Conservation (phyloP, 2,888 invertebrate genomes). For the Germaria angustata region DNA sequence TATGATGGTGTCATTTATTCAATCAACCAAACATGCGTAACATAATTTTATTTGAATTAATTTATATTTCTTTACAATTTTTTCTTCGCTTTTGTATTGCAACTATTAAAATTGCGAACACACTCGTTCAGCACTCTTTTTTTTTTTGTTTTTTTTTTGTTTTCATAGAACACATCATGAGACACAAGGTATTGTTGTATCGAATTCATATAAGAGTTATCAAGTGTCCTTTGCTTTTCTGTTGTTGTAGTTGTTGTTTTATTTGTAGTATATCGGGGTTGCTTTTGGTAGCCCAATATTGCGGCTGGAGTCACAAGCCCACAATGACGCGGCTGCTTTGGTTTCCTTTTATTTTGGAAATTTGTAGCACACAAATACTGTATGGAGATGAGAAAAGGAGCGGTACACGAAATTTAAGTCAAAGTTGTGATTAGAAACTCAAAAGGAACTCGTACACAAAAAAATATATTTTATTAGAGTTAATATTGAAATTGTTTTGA, state of each 20-base stretch:
- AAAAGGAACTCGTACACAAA: no score
- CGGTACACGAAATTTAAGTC: conserved; percentile 19
- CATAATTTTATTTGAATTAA: conserved; percentile 66
- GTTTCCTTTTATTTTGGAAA: conserved; percentile 61
- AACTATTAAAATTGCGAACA: conserved; percentile 53
- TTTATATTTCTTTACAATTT: conserved; percentile 50
- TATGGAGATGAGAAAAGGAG: neutral
- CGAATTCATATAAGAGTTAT: conserved; percentile 58
- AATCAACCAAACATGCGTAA: conserved; percentile 65
- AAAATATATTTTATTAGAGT: neutral
- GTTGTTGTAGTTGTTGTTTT: conserved; percentile 6
- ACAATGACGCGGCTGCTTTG: conserved; percentile 71
- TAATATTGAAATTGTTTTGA: neutral
- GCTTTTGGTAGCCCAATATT: conserved; percentile 77
- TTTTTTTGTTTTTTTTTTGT: neutral
- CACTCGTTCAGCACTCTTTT: conserved; percentile 29
- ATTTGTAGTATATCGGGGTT: conserved; percentile 71
- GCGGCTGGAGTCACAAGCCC: conserved; percentile 76
- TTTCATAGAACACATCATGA: conserved; percentile 36
- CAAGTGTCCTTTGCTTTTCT: conserved; percentile 64
- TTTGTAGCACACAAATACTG: conserved; percentile 3
- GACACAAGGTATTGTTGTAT: conserved; percentile 55
- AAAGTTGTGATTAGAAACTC: neutral
- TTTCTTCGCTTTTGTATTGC: conserved; percentile 22
- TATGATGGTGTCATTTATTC: conserved; percentile 64